phyloP scores from a whole-genome alignment of 2,797 vertebrate species.

The Spinus olivaceus region DNA sequence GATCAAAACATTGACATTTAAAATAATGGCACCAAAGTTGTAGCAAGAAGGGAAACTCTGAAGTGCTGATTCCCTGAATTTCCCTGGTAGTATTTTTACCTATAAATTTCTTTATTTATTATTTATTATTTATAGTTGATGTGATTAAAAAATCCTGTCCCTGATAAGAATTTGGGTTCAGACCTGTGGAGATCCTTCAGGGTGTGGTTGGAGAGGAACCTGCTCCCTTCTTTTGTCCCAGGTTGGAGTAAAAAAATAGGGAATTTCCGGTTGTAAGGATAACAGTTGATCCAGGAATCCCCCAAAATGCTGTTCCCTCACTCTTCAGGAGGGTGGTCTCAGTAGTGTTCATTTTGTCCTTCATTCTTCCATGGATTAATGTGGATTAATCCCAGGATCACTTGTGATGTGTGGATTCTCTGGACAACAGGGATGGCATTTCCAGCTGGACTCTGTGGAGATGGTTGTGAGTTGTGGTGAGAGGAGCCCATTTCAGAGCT shows the following conservation, averaged over 20 bases:
- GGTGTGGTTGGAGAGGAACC: neutral
- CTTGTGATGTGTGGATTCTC: neutral
- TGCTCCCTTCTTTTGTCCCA: neutral
- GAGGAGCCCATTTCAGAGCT: neutral
- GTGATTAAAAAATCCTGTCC: neutral
- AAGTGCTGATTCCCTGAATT: neutral
- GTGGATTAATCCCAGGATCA: neutral
- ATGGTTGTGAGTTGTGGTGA: neutral
- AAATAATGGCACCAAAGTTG: neutral
- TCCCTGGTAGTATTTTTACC: rapidly evolving
- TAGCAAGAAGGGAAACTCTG: neutral
- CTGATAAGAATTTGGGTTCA: neutral
- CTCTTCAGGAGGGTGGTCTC: neutral
- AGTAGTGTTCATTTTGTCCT: neutral
- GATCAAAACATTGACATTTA: rapidly evolving
- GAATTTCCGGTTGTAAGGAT: neutral
- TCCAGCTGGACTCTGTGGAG: neutral
- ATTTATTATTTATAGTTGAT: neutral
- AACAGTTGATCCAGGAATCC: neutral
- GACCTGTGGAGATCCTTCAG: neutral
- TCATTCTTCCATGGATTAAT: neutral
- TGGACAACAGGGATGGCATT: neutral
- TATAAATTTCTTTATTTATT: neutral
- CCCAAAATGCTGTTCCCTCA: rapidly evolving
- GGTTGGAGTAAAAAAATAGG: neutral